Conservation (phyloP, 2,888 invertebrate species). For the Criorhina ranunculi region DNA sequence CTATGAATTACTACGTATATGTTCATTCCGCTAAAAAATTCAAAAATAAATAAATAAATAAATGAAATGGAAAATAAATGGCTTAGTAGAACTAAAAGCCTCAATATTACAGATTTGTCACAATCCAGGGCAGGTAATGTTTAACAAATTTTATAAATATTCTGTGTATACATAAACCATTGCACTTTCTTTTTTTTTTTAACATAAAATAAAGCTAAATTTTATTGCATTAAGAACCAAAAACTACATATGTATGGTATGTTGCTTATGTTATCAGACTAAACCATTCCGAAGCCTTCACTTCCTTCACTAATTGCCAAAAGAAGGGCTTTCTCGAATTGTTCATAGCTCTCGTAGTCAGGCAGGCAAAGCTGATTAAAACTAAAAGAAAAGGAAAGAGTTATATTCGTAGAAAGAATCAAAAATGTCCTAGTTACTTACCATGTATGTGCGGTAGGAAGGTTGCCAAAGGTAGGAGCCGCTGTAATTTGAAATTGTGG, state of each 20-base stretch:
- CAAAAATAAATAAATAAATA: constrained; percentile 21
- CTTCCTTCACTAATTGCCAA: constrained; percentile 97
- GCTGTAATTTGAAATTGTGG: constrained; percentile 97
- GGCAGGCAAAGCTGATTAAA: constrained; percentile 98
- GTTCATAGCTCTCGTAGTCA: constrained; percentile 97
- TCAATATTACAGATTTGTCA: constrained; percentile 61
- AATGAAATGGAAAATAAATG: constrained; percentile 14
- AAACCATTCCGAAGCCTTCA: constrained; percentile 93
- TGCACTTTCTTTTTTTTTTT: not conserved
- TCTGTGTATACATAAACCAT: not conserved
- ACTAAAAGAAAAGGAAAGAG: constrained; percentile 85
- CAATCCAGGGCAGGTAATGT: constrained; percentile 31
- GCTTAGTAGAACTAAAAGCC: not conserved
- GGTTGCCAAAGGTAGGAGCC: constrained; percentile 94
- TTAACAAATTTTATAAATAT: constrained; percentile 20
- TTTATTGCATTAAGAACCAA: not conserved
- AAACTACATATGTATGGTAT: not conserved
- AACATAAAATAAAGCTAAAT: constrained; percentile 2
- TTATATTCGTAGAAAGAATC: too few relatives aligned
- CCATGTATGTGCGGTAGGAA: constrained; percentile 98
- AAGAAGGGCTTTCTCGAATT: constrained; percentile 94
- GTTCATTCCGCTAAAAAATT: constrained; percentile 46
- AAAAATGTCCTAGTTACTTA: constrained; percentile 82
- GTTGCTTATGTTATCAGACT: constrained; percentile 46
- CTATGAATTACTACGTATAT: constrained; percentile 44